Percentiles rank a stretch among this genome's conserved stretches.
phyloP scores from a whole-genome alignment of 2,888 invertebrate genomes.

The Epinotia ramella region DNA sequence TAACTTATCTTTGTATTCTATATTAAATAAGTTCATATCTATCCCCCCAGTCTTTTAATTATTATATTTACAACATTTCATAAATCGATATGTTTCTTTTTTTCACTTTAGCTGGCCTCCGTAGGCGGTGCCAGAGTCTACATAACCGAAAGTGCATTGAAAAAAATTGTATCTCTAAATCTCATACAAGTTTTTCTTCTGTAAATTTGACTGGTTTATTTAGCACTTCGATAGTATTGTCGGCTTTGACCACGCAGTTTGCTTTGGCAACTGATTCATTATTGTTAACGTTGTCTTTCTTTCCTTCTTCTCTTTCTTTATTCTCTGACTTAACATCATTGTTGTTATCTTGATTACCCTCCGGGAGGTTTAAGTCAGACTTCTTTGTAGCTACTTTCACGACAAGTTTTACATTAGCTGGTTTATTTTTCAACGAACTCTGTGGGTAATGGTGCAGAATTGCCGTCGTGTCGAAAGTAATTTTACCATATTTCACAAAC shows the following conservation, averaged over 20 bases:
- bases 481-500: slow-evolving; percentile 77
- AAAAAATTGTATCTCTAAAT: slow-evolving; percentile 66
- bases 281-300: slow-evolving; percentile 71
- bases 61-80: slow-evolving; percentile 65
- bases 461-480: slow-evolving; percentile 79
- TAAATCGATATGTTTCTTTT: slow-evolving; percentile 64
- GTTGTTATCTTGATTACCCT: slow-evolving; percentile 66
- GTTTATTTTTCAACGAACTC: slow-evolving; percentile 61
- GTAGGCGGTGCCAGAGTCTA: slow-evolving; percentile 60
- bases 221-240: slow-evolving; percentile 60
- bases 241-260: slow-evolving; percentile 58
- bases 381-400: slow-evolving; percentile 61
- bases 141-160: slow-evolving; percentile 63
- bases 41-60: slow-evolving; percentile 66
- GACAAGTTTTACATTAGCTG: slow-evolving; percentile 44
- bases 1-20: slow-evolving; percentile 51
- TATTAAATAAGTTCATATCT: slow-evolving; percentile 50
- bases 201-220: slow-evolving; percentile 75
- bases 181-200: slow-evolving; percentile 82
- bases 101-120: slow-evolving; percentile 58
- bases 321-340: slow-evolving; percentile 60
- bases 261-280: slow-evolving; percentile 60
- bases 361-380: slow-evolving; percentile 66
- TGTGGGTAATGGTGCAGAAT: slow-evolving; percentile 81
- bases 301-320: slow-evolving; percentile 55